Percentiles rank a stretch among this genome's conserved stretches.
Evolutionary conservation across 2,888 invertebrate genomes (phyloP).

Genomic region (Spilarctia lutea): DNA sequence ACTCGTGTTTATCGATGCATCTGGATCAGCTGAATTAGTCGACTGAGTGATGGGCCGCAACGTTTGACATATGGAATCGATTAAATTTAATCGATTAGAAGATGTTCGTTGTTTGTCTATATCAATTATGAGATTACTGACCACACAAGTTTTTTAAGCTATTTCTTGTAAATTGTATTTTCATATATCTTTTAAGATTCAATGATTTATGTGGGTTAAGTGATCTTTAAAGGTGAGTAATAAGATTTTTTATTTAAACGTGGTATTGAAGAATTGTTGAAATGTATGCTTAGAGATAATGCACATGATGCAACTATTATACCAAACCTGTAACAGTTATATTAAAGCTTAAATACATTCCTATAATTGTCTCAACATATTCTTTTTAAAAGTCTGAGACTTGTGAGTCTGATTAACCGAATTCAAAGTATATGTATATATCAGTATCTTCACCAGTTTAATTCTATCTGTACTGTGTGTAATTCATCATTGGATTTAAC

Average conservation of each 20-base stretch:
- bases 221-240: not conserved
- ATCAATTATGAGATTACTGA: slow-evolving; percentile 48
- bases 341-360: not conserved
- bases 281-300: not conserved
- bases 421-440: too few relatives aligned
- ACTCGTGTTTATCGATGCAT: slow-evolving; percentile 50
- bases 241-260: not conserved
- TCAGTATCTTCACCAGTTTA: too few relatives aligned
- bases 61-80: slow-evolving; percentile 58
- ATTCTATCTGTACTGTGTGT: too few relatives aligned
- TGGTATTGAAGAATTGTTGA: not conserved
- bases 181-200: not conserved
- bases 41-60: slow-evolving; percentile 38
- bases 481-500: too few relatives aligned
- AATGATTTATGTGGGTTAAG: not conserved
- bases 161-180: not conserved
- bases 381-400: not conserved
- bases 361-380: not conserved
- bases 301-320: not conserved
- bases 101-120: slow-evolving; percentile 45
- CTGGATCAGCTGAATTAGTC: slow-evolving; percentile 52
- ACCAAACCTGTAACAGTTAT: not conserved
- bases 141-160: slow-evolving; percentile 37
- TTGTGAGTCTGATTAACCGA: not conserved
- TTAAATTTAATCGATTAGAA: slow-evolving; percentile 57